Evolutionary conservation across 2,797 vertebrate species (phyloP), one percentile per base, ranked within the genome.

Genomic region (Phalloptychus januarius): DNA sequence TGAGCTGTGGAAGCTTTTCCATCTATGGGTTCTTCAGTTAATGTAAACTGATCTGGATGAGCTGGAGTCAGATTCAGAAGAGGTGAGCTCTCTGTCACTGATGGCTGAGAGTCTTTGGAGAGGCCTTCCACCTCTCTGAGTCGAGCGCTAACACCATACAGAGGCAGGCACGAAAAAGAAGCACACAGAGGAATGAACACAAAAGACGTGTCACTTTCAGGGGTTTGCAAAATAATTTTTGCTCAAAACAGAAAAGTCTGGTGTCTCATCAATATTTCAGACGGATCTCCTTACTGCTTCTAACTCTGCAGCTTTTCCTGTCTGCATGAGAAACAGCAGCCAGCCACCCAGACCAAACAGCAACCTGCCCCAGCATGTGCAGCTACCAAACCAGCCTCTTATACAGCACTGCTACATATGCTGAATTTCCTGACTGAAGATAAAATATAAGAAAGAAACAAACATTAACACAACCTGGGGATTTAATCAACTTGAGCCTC

Each of bases 211-310:
- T 81, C 71, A 75, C 72, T 82, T 52, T 40, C 23, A 25, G 75
- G 54, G 76, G 72, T 72, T 45, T 79, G 77, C 78, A 90, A 61
- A 91, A 87, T 78, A 48, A 50, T 74, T 75, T 72, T 85, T 76
- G 81, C 50, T 82, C 23, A 79, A 81, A 81, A 85, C 84, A 90
- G 81, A 72, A 83, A 90, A 88, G 38, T 38, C 76, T 25, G 76
- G 42, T 40, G 76, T 78, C 84, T 91, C 91, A 94, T 95, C 75
- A 94, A 95, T 94, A 94, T 94, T 95, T 93, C 86, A 84, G 78
- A 70, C 69, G 4, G 90, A 89, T 94, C 86, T 63, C 88, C 81
- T 94, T 92, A 90, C 92, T 75, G 81, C 81, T 83, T 86, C 81
- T 86, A 75, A 82, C 31, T 15, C 52, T 80, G 82, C 78, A 84